Conservation (phyloP, 2,113 vertebrate genomes). For the Hippocampus zosterae region DNA sequence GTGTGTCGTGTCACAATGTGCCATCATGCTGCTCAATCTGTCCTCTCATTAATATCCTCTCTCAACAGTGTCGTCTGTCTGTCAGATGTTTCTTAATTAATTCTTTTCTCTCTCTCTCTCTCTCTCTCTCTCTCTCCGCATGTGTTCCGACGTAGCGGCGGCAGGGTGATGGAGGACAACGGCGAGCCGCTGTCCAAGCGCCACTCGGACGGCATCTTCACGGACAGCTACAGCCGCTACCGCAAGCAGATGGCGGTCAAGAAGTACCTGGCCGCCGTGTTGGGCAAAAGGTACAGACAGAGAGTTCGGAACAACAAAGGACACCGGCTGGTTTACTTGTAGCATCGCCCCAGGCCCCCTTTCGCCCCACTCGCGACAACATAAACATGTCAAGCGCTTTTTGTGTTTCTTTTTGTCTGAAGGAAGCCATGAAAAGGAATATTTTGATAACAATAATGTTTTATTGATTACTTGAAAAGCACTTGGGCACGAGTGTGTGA, state of each 20-base stretch:
- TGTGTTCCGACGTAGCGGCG: conserved; percentile 61
- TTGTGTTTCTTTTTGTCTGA: conserved; percentile 93
- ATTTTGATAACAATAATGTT: conserved; percentile 99
- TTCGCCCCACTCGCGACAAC: conserved; percentile 23
- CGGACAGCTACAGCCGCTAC: conserved; percentile 99
- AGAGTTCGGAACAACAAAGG: conserved; percentile 99
- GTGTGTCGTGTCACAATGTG: conserved; percentile 12
- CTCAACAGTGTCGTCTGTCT: too few relatives aligned
- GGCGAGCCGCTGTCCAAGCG: conserved; percentile 89
- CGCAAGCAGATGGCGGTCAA: conserved; percentile 99
- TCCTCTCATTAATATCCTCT: conserved; percentile 6
- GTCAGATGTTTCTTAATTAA: too few relatives aligned
- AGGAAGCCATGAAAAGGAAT: conserved; percentile 98
- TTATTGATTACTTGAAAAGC: conserved; percentile 89
- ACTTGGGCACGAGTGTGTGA: conserved; percentile 91
- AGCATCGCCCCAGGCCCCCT: conserved; percentile 70
- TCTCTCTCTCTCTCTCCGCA: neutral
- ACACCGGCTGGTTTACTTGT: conserved; percentile 95
- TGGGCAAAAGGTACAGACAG: conserved; percentile 99
- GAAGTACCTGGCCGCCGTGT: conserved; percentile 97
- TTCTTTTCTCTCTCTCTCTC: too few relatives aligned
- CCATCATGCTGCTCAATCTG: conserved; percentile 23
- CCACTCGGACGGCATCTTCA: conserved; percentile 98
- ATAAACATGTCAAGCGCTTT: conserved; percentile 69
- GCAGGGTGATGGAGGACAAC: conserved; percentile 78